A percentile compares a stretch with the other conserved stretches of the same genome.
phyloP scores from a whole-genome alignment of 2,888 invertebrate species.

The Torymus tubicola region DNA sequence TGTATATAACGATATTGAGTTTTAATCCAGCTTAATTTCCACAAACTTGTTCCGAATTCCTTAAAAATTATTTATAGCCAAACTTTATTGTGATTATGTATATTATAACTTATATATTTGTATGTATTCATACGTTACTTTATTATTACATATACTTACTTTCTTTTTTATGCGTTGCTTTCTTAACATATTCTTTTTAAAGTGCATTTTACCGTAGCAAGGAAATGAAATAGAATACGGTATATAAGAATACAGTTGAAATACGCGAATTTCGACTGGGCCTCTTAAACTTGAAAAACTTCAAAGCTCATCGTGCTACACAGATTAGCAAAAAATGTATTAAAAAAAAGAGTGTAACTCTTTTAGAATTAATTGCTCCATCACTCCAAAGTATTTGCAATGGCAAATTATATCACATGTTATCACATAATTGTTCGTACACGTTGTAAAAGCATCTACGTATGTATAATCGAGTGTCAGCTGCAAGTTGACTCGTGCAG shows the following conservation, averaged over 20 bases:
- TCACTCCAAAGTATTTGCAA: constrained; percentile 39
- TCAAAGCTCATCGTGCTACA: constrained; percentile 30
- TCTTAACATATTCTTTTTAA: background rate
- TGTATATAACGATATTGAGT: no score
- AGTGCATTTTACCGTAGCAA: constrained; percentile 11
- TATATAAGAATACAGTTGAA: constrained; percentile 31
- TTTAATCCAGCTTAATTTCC: no score
- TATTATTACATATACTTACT: background rate
- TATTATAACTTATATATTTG: background rate
- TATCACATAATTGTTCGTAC: constrained; percentile 49
- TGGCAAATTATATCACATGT: constrained; percentile 37
- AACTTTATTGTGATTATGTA: no score
- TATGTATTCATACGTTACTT: background rate
- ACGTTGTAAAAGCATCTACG: constrained; percentile 29
- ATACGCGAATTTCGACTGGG: constrained; percentile 28
- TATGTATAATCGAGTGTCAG: constrained; percentile 27
- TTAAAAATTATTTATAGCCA: constrained; percentile 3
- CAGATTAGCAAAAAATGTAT: constrained; percentile 34
- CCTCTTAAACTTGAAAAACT: constrained; percentile 40
- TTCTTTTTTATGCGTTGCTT: background rate
- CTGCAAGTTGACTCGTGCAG: constrained; percentile 43
- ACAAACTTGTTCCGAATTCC: background rate
- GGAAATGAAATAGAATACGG: constrained; percentile 11
- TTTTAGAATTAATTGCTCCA: constrained; percentile 39
- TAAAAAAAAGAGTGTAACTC: constrained; percentile 41